Evolutionary conservation across 2,113 vertebrate species (phyloP), one percentile per base, ranked within the genome.

Genomic region (Halichoeres trimaculatus): DNA sequence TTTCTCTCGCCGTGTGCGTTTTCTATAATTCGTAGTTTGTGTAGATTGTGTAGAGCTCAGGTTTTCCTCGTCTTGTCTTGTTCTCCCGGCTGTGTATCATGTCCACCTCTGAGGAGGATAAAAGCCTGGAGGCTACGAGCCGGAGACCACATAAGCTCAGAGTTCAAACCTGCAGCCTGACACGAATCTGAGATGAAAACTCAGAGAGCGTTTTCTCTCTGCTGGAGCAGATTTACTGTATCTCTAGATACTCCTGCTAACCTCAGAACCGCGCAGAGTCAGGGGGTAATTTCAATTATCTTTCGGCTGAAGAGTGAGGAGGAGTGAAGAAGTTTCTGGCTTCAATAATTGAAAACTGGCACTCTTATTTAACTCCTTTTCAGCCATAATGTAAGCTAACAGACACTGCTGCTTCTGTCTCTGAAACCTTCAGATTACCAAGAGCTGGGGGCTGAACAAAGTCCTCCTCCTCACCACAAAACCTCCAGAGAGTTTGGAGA

Each of bases 381-480:
- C 66, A 72, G 56, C 30, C 5, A 14, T 62, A 50, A 69, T 17
- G 52, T 70, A 69, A 43, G 75, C 80, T 80, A 61, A 76, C 43
- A 54, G 74, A 80, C 50, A 41, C 50, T 57, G 48, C 36, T 38
- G 54, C 43, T 47, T 48, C 30, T 40, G 74, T 73, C 55, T 65
- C 54, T 65, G 65, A 79, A 83, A 77, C 55, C 75, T 68, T 35
- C 52, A 57, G 70, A 89, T 86, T 81, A 85, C n/a, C 43, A 66
- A 5, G 54, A 24, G 61, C 60, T 70, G 50, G 35, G 38, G 24
- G 43, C 68, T n/a, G 55, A 91, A 90, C 83, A 90, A 88, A 88
- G 78, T 81, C 75, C 60, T 78, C 56, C 58, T 65, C 65, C 47
- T 71, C 72, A 66, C 53, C 55, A 35, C 59, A 52, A 61, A 87